phyloP scores from a whole-genome alignment of 1,140 invertebrate genomes.

The Cotesia glomerata region DNA sequence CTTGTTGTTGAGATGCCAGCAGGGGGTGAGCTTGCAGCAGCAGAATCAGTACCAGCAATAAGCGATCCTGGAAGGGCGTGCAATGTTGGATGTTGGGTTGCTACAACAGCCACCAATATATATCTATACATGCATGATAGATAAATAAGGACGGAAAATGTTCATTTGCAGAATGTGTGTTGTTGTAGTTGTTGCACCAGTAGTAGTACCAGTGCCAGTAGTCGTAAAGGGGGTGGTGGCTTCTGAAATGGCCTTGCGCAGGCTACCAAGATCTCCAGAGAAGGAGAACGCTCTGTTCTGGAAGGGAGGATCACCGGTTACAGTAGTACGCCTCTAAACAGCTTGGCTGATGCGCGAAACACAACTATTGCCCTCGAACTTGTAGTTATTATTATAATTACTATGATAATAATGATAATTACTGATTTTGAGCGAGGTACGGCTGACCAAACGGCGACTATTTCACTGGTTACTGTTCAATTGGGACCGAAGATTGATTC shows the following conservation, averaged over 20 bases:
- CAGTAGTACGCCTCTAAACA: constrained; percentile 38
- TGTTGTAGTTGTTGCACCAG: not conserved
- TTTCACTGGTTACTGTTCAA: not conserved
- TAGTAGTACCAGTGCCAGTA: constrained; percentile 1
- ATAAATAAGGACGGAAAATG: constrained; percentile 18
- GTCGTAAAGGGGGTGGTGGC: constrained; percentile 34
- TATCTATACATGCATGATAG: too few relatives aligned
- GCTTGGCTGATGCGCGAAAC: constrained; percentile 41
- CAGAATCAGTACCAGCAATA: constrained; percentile 6
- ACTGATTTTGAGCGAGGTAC: too few relatives aligned
- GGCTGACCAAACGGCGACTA: too few relatives aligned
- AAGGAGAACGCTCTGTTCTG: constrained; percentile 5
- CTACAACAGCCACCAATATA: too few relatives aligned
- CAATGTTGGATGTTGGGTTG: not conserved
- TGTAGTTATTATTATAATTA: too few relatives aligned
- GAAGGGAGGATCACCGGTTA: not conserved
- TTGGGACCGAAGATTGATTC: not conserved
- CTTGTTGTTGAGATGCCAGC: constrained; percentile 61
- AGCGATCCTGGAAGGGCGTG: too few relatives aligned
- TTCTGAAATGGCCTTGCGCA: constrained; percentile 47
- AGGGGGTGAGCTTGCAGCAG: constrained; percentile 34
- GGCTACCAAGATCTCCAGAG: constrained; percentile 26
- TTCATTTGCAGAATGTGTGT: too few relatives aligned
- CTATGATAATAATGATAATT: too few relatives aligned
- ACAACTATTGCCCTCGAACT: constrained; percentile 39